Conservation (phyloP, 1,140 invertebrate genomes). For the Apis florea region DNA sequence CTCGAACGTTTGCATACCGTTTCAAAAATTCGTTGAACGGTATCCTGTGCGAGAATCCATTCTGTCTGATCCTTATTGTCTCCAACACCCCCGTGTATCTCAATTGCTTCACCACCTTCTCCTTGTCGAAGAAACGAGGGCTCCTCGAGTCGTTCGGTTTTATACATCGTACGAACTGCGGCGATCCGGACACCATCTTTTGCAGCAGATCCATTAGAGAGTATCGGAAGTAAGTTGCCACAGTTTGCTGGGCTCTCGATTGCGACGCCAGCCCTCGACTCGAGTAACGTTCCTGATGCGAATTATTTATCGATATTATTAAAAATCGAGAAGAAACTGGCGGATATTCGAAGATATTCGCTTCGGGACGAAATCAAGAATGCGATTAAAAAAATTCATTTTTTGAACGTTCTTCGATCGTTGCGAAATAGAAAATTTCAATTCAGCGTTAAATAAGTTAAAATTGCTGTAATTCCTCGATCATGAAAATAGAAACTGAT, state of each 20-base stretch:
- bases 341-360: too few relatives aligned
- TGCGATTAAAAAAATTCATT: too few relatives aligned
- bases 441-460: too few relatives aligned
- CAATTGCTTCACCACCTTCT: conserved; percentile 88
- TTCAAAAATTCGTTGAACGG: conserved; percentile 90
- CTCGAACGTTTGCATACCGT: conserved; percentile 82
- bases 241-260: conserved; percentile 90
- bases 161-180: conserved; percentile 92
- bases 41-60: conserved; percentile 91
- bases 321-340: too few relatives aligned
- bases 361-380: too few relatives aligned
- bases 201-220: conserved; percentile 92
- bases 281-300: conserved; percentile 80
- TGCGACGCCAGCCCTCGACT: conserved; percentile 88
- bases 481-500: background rate
- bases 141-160: conserved; percentile 89
- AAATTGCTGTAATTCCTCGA: too few relatives aligned
- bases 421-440: too few relatives aligned
- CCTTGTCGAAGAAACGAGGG: conserved; percentile 85
- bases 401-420: too few relatives aligned
- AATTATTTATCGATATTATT: too few relatives aligned
- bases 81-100: conserved; percentile 91
- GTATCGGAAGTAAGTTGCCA: conserved; percentile 91
- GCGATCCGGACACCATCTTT: conserved; percentile 89
- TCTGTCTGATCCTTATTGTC: conserved; percentile 89